Conservation (phyloP, 1,140 invertebrate genomes). For the Trypoxylus dichotomus region DNA sequence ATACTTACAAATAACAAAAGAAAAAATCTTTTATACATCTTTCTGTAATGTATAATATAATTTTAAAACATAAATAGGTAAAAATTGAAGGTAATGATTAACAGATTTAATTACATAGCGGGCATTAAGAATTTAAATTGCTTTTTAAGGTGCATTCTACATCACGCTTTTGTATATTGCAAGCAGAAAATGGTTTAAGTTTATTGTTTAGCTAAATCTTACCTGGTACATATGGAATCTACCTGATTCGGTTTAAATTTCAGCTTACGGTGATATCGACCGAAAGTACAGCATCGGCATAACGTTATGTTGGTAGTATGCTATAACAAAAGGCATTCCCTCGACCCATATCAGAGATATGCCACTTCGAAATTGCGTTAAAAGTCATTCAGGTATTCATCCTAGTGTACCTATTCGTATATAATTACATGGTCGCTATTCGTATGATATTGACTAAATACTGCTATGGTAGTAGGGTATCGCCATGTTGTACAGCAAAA, state of each 20-base stretch:
- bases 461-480: not conserved
- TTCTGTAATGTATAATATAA: no score
- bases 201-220: not conserved
- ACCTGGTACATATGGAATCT: not conserved
- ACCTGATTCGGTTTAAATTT: constrained; percentile 20
- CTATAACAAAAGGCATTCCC: constrained; percentile 49
- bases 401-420: constrained; percentile 33
- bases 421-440: constrained; percentile 48
- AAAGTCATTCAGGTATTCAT: constrained; percentile 49
- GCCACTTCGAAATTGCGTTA: constrained; percentile 52
- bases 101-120: no score
- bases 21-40: no score
- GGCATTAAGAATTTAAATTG: not conserved
- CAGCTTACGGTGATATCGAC: constrained; percentile 6
- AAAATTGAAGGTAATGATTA: no score
- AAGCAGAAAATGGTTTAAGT: not conserved
- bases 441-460: constrained; percentile 37
- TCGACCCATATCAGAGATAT: constrained; percentile 51
- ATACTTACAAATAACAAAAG: no score
- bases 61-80: no score
- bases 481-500: not conserved
- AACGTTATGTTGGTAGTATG: not conserved
- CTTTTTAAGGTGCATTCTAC: not conserved
- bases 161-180: not conserved
- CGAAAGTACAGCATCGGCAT: not conserved